Evolutionary conservation across 2,113 vertebrate genomes (phyloP).

Genomic region (Cettia cetti): DNA sequence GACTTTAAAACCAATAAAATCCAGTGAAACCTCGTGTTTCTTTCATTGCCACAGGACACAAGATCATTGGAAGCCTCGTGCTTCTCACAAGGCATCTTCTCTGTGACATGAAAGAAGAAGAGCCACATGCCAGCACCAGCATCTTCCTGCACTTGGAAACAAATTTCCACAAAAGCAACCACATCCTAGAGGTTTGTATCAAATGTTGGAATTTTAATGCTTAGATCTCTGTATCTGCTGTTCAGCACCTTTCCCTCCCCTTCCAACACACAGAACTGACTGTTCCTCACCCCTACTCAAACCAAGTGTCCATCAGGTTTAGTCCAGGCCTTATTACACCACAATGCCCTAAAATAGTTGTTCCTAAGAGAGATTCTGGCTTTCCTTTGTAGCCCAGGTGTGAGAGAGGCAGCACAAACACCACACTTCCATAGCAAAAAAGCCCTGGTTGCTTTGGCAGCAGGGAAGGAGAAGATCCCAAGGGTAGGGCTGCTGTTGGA

Average conservation of each 20-base stretch:
- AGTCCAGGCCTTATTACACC: background rate
- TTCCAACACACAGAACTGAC: background rate
- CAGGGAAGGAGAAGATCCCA: background rate
- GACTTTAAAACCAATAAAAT: background rate
- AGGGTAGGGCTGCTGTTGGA: background rate
- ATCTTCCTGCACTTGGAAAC: background rate
- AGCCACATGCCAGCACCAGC: slow-evolving; percentile 43
- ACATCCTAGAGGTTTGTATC: fast-evolving
- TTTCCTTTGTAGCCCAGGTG: background rate
- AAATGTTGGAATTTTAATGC: fast-evolving
- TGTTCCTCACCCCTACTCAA: background rate
- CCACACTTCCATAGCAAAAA: background rate
- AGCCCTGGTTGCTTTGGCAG: background rate
- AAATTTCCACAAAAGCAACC: background rate
- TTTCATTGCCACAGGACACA: background rate
- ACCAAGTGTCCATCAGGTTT: background rate
- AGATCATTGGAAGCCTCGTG: slow-evolving; percentile 36
- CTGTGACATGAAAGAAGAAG: background rate
- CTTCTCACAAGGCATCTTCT: slow-evolving; percentile 53
- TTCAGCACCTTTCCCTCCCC: background rate
- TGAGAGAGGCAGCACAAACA: background rate
- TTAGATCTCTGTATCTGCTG: background rate
- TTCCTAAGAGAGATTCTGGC: background rate
- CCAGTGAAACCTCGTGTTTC: background rate
- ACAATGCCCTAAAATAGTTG: background rate